Percentiles rank a stretch among this genome's conserved stretches.
These are phyloP conservation scores for Stictocephala bisonia DNA, from an alignment of 2,888 invertebrate species.

Conservation along the genomic window DNA sequence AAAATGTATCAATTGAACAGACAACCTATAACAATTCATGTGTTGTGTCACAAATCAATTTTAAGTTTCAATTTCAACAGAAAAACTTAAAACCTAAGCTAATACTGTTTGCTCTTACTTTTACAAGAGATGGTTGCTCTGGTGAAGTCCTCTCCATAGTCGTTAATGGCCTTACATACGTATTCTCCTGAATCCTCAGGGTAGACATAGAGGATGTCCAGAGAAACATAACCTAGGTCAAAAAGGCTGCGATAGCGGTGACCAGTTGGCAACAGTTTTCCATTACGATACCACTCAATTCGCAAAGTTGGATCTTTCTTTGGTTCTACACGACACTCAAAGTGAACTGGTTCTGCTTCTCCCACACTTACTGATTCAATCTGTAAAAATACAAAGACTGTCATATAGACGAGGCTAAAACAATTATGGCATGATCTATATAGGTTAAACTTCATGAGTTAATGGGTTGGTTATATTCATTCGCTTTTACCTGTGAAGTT, in stretches of 20 bases:
- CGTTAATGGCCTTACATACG: slow-evolving; percentile 90
- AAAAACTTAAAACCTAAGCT: too few relatives aligned
- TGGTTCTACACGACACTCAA: slow-evolving; percentile 96
- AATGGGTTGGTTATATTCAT: too few relatives aligned
- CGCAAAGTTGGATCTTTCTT: slow-evolving; percentile 90
- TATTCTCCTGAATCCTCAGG: slow-evolving; percentile 96
- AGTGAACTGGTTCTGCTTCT: slow-evolving; percentile 92
- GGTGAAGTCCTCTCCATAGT: slow-evolving; percentile 91
- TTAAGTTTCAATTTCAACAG: too few relatives aligned
- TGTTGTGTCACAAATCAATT: too few relatives aligned
- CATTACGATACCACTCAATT: slow-evolving; percentile 72
- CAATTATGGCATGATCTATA: too few relatives aligned
- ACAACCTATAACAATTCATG: too few relatives aligned
- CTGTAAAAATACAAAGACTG: too few relatives aligned
- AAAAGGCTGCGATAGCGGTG: slow-evolving; percentile 88
- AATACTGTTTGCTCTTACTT: too few relatives aligned
- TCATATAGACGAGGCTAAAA: too few relatives aligned
- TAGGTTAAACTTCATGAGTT: too few relatives aligned
- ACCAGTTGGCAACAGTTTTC: slow-evolving; percentile 87
- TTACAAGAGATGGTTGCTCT: slow-evolving; percentile 85
- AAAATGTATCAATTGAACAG: too few relatives aligned
- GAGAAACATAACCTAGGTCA: slow-evolving; percentile 93
- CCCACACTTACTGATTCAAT: slow-evolving; percentile 86
- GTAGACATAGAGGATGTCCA: slow-evolving; percentile 93
- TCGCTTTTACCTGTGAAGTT: too few relatives aligned